Percentiles rank a stretch among this genome's conserved stretches.
These are phyloP conservation scores for Grantiella picta DNA, from an alignment of 2,113 vertebrate species.

Conservation along the genomic window DNA sequence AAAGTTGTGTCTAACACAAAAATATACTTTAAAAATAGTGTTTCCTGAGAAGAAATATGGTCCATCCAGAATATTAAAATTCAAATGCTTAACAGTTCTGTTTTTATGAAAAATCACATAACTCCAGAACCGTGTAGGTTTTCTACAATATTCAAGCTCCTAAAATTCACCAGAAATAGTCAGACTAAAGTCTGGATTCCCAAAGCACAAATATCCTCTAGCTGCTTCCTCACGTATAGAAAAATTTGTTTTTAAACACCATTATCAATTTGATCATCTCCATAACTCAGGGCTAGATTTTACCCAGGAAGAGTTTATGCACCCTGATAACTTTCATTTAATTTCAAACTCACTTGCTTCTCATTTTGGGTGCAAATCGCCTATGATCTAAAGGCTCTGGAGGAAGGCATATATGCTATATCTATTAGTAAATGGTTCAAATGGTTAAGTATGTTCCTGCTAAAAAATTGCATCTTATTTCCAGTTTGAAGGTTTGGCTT, in stretches of 20 bases:
- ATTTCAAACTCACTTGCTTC: not conserved
- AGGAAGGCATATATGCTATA: not conserved
- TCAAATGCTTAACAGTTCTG: not conserved
- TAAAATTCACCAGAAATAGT: not conserved
- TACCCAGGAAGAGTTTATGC: not conserved
- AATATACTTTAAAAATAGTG: not conserved
- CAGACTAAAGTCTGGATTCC: not conserved
- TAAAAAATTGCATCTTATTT: constrained; percentile 12
- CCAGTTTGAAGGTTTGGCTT: constrained; percentile 1
- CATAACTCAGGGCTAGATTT: not conserved
- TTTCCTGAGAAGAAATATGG: not conserved
- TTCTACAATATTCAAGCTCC: not conserved
- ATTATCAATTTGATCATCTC: not conserved
- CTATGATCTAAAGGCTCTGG: not conserved
- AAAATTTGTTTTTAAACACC: not conserved
- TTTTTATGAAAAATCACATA: not conserved
- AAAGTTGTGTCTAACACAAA: not conserved
- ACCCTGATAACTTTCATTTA: not conserved
- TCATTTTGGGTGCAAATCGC: not conserved
- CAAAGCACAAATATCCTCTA: not conserved
- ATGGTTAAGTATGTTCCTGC: not conserved
- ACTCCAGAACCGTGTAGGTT: not conserved
- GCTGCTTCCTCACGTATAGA: not conserved
- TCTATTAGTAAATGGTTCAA: not conserved
- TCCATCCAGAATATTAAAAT: not conserved